A percentile compares a stretch with the other conserved stretches of the same genome.
Conservation (phyloP, 2,113 vertebrate genomes). For the Ramphastos sulfuratus region DNA sequence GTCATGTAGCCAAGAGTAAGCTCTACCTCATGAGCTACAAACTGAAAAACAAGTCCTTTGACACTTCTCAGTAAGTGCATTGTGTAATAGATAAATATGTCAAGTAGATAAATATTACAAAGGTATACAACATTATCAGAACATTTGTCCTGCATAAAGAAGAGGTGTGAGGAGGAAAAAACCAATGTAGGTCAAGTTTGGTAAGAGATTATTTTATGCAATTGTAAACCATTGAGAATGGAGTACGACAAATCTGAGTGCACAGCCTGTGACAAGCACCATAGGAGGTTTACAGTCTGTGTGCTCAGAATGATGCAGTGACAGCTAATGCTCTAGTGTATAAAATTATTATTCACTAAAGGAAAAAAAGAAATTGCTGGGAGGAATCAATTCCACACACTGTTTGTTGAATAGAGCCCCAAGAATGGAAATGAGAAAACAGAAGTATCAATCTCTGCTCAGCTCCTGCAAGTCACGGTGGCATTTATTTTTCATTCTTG, state of each 20-base stretch:
- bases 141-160: background rate
- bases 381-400: background rate
- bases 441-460: background rate
- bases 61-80: background rate
- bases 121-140: background rate
- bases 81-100: rapidly evolving
- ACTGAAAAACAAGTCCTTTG: background rate
- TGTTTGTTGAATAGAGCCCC: background rate
- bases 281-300: background rate
- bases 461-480: rapidly evolving
- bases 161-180: background rate
- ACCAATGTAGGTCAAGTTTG: background rate
- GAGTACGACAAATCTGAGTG: background rate
- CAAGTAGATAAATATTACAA: background rate
- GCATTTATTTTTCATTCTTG: background rate
- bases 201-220: background rate
- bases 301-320: background rate
- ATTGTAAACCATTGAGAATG: background rate
- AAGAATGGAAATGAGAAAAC: background rate
- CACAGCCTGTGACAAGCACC: background rate
- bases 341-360: background rate
- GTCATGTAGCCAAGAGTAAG: background rate
- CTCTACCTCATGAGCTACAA: background rate
- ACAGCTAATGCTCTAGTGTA: background rate
- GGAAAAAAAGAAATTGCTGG: background rate